Base-by-base conservation (phyloP, 2,113 vertebrate genomes). In the Carollia perspicillata region DNA sequence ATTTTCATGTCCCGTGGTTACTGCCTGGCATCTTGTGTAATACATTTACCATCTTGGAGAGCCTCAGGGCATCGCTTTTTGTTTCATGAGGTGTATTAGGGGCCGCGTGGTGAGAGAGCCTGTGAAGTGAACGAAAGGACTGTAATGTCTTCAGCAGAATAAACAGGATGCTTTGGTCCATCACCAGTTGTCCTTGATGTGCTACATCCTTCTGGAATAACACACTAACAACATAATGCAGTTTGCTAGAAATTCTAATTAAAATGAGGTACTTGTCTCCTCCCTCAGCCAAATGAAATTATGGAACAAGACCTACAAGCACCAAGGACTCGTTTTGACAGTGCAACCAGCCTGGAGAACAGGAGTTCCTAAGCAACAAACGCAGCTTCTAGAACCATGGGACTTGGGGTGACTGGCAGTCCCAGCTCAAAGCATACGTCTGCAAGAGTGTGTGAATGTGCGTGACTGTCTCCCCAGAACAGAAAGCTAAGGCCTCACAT, bases 171-270 rank as follows among this genome's bases (percentile, higher is more conserved):
- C 65, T 93, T 94, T 85, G n/a, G 42, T 65, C 78, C 55, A 83
- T 89, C 97, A 94, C 94, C 94, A 95, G 83, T 95, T 94, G 85
- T 89, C 93, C 94, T 96, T 90, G 88, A 96, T 91, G 91, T 40
- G 28, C 90, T 74, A 77, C 87, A 66, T 91, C 92, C 85, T 95
- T 95, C 77, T 78, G 81, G 72, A 97, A 93, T 93, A 94, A 90
- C 91, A 66, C 55, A 95, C 89, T n/a, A 97, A 85, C 53, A 79
- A 91, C 89, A 94, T 94, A 91, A 96, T 77, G 79, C 65, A 68
- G 79, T 97, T 97, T 95, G 91, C 96, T 97, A 96, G 94, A 97
- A 93, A 96, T 97, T 97, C 95, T 97, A 98, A 95, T 97, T 97
- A 97, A 98, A 97, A 97, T 95, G 97, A 97, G 78, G 68, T 92